Percentiles rank a stretch among this genome's conserved stretches.
These are phyloP conservation scores for Deroplatys truncata DNA, from an alignment of 2,888 invertebrate species.

Conservation along the genomic window DNA sequence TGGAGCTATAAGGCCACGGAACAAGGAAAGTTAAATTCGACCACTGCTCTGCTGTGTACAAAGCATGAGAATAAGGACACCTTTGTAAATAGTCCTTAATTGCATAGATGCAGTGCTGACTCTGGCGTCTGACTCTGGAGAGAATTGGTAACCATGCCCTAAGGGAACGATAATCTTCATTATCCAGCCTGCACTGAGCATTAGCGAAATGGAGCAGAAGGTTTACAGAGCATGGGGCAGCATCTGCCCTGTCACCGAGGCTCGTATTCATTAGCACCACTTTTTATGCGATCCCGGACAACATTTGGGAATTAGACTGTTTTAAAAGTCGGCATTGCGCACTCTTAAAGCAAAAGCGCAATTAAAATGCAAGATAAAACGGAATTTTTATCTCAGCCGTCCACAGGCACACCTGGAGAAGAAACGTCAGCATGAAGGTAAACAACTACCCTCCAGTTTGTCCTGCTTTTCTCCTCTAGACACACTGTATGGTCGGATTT, in stretches of 20 bases:
- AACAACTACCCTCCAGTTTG: no score
- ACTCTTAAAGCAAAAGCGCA: background rate
- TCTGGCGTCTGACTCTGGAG: background rate
- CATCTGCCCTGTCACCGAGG: background rate
- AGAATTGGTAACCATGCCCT: background rate
- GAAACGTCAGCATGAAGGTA: no score
- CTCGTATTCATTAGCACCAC: background rate
- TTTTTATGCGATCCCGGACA: background rate
- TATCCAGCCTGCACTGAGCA: background rate
- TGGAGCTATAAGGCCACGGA: no score
- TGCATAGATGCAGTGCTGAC: background rate
- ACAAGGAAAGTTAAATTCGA: no score
- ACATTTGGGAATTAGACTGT: background rate
- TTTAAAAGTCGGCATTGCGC: no score
- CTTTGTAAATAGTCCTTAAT: background rate
- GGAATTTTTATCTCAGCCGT: background rate
- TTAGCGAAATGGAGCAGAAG: background rate
- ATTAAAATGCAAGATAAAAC: background rate
- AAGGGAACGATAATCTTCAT: background rate
- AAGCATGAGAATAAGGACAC: background rate
- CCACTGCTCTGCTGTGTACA: background rate
- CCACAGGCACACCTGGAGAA: no score
- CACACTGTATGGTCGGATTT: no score
- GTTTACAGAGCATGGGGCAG: background rate
- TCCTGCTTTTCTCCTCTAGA: no score